A percentile compares a stretch with the other conserved stretches of the same genome.
phyloP scores from a whole-genome alignment of 2,113 vertebrate genomes.

The Charina bottae region DNA sequence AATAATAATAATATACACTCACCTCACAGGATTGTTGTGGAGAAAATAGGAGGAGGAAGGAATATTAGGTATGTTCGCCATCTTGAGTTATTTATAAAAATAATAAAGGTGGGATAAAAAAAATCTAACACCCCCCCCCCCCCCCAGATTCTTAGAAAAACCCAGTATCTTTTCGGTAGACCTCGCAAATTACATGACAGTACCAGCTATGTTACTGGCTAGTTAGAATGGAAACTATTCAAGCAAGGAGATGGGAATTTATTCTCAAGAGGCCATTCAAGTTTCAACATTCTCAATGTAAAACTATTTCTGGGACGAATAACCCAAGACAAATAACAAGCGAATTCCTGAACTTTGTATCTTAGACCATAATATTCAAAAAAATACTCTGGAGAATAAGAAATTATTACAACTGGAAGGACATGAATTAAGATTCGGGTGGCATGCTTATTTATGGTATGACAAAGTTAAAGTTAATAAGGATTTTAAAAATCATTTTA shows the following conservation, averaged over 20 bases:
- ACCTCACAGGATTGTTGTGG: too few relatives aligned
- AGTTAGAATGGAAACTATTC: constrained; percentile 29
- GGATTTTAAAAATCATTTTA: too few relatives aligned
- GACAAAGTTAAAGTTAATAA: too few relatives aligned
- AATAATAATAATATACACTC: not conserved
- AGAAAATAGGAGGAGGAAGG: too few relatives aligned
- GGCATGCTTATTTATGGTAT: too few relatives aligned
- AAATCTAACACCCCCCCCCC: too few relatives aligned
- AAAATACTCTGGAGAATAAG: too few relatives aligned
- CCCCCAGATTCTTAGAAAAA: not conserved
- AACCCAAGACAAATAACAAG: constrained; percentile 43
- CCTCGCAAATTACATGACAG: not conserved
- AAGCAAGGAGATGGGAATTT: constrained; percentile 20
- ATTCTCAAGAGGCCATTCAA: constrained; percentile 40
- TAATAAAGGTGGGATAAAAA: too few relatives aligned
- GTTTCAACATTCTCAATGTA: constrained; percentile 31
- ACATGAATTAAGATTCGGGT: too few relatives aligned
- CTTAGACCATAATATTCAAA: constrained; percentile 41
- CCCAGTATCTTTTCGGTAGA: not conserved
- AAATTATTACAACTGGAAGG: too few relatives aligned
- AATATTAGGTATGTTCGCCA: too few relatives aligned
- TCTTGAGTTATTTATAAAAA: too few relatives aligned
- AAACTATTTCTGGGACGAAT: constrained; percentile 45
- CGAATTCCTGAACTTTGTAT: constrained; percentile 34
- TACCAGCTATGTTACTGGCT: constrained; percentile 16